Evolutionary conservation across 2,113 vertebrate species (phyloP).

Genomic region (Bubalus kerabau): DNA sequence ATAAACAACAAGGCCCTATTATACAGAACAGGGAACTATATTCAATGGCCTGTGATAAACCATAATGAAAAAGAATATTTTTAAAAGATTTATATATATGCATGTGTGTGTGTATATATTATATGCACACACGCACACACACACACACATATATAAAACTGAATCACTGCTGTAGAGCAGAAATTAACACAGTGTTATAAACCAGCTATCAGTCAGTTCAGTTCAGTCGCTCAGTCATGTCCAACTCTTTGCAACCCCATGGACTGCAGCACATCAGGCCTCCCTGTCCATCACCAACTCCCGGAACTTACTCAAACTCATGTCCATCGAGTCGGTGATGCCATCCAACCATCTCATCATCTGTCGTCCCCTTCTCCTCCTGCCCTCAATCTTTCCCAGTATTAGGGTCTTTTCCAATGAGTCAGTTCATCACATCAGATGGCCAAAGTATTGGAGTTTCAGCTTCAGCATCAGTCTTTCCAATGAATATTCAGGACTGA

Average conservation of each 20-base stretch:
- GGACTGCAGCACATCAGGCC: neutral
- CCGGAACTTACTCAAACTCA: neutral
- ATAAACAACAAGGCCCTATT: neutral
- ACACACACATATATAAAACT: neutral
- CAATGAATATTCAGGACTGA: neutral
- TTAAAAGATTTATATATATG: neutral
- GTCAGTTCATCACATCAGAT: neutral
- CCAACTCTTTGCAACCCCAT: neutral
- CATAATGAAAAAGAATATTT: neutral
- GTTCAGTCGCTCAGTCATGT: neutral
- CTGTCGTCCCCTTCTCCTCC: no score
- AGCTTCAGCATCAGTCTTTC: neutral
- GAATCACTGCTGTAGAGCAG: neutral
- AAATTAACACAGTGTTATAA: neutral
- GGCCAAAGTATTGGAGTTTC: neutral
- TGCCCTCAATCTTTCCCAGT: no score
- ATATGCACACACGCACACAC: neutral
- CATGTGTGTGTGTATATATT: neutral
- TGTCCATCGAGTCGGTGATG: neutral
- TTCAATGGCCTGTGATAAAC: neutral
- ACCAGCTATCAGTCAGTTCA: neutral
- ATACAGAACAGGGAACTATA: neutral
- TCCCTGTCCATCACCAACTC: neutral
- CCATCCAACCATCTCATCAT: no score
- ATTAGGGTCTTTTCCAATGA: neutral